Conservation (phyloP, 2,797 vertebrate species). For the Cryptoprocta ferox region DNA sequence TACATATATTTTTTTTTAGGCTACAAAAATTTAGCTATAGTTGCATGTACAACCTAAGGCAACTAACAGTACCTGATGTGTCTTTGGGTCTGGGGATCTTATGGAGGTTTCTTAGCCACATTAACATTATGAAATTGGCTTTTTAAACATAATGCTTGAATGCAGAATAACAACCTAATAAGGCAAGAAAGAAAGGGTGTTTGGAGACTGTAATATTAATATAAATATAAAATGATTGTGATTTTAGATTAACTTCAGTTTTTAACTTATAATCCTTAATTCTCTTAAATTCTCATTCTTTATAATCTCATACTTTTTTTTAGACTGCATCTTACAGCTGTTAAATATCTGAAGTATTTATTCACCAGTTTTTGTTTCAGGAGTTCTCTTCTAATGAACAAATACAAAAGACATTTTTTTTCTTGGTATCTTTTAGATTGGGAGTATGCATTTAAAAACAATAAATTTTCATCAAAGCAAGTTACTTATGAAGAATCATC, state of each 20-base stretch:
- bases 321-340: not conserved
- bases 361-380: conserved; percentile 14
- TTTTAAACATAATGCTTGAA: conserved; percentile 37
- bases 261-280: not conserved
- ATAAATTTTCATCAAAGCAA: conserved; percentile 62
- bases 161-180: not conserved
- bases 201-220: conserved; percentile 17
- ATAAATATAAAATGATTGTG: not conserved
- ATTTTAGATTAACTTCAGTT: not conserved
- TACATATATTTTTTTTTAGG: not conserved
- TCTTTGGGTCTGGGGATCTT: not conserved
- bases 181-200: not conserved
- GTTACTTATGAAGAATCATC: conserved; percentile 54
- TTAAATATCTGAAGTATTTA: not conserved
- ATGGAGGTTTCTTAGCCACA: not conserved
- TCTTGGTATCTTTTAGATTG: conserved; percentile 67
- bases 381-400: conserved; percentile 43
- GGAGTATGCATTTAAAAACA: conserved; percentile 49
- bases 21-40: not conserved
- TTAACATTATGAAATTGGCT: not conserved
- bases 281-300: not conserved
- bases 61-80: not conserved
- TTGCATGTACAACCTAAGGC: not conserved
- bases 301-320: not conserved
- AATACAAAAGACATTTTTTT: conserved; percentile 40